Evolutionary conservation across 2,797 vertebrate species (phyloP).

Genomic region (Phataginus tetradactyla): DNA sequence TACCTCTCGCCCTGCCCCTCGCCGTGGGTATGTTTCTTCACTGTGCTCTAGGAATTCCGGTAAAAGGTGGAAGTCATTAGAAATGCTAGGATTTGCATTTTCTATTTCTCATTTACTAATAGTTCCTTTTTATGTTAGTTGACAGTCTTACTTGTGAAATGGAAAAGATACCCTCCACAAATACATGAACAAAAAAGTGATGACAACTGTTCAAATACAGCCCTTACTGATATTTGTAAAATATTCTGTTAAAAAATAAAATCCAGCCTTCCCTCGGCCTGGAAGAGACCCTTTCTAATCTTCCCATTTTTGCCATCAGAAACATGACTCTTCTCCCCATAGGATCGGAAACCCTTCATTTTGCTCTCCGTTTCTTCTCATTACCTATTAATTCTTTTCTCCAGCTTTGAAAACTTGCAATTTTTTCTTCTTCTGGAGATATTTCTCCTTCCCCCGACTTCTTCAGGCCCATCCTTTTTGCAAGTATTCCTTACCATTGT

Average conservation of each 20-base stretch:
- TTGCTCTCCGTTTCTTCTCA: neutral
- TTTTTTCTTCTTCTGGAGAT: neutral
- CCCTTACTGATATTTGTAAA: neutral
- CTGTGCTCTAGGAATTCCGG: neutral
- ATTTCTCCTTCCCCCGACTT: neutral
- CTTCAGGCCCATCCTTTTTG: neutral
- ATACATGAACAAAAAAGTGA: neutral
- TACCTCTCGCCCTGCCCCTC: neutral
- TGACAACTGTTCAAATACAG: neutral
- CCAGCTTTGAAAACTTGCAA: neutral
- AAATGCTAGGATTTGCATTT: neutral
- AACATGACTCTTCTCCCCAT: neutral
- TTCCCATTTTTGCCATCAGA: neutral
- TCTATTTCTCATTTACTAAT: neutral
- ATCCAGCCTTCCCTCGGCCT: neutral
- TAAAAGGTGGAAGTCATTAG: neutral
- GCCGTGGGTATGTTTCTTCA: neutral
- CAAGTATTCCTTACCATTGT: neutral
- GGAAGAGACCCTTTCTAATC: neutral
- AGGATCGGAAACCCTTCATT: neutral
- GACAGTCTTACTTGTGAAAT: neutral
- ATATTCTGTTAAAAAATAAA: conserved; percentile 22
- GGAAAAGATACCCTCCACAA: neutral
- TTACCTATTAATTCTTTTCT: neutral
- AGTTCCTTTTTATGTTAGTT: neutral